A percentile compares a stretch with the other conserved stretches of the same genome.
Conservation (phyloP, 2,113 vertebrate species). For the Cyprinodon variegatus region DNA sequence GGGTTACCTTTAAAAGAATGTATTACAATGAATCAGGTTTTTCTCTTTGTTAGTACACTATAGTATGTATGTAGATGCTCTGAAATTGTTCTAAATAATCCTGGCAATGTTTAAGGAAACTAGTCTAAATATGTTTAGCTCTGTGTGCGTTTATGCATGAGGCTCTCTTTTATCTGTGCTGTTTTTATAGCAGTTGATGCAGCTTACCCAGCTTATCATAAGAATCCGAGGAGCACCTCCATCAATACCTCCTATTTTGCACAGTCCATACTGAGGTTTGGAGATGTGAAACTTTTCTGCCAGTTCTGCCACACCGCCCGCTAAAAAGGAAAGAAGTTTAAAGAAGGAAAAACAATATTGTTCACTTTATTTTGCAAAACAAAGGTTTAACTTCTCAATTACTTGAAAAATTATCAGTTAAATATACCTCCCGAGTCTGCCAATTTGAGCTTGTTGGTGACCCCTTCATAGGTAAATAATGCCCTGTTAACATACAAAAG, state of each 20-base stretch:
- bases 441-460: slow-evolving; percentile 83
- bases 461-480: slow-evolving; percentile 82
- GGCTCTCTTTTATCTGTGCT: slow-evolving; percentile 7
- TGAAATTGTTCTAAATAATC: background rate
- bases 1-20: background rate
- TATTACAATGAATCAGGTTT: background rate
- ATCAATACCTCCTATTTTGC: slow-evolving; percentile 71
- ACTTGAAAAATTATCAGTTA: background rate
- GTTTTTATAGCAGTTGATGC: slow-evolving; percentile 1
- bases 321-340: slow-evolving; percentile 56
- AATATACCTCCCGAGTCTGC: slow-evolving; percentile 86
- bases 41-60: background rate
- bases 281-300: slow-evolving; percentile 76
- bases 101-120: background rate
- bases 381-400: background rate
- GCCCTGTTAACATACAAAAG: slow-evolving; percentile 76
- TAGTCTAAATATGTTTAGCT: background rate
- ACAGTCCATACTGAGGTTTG: slow-evolving; percentile 84
- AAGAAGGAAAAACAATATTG: background rate
- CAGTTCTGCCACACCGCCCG: slow-evolving; percentile 82
- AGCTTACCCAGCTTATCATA: slow-evolving; percentile 86
- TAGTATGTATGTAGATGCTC: background rate
- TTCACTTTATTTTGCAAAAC: background rate
- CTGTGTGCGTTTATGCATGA: background rate
- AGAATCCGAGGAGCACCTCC: slow-evolving; percentile 67